Evolutionary conservation across 53 echinoderm and acorn worm genomes (phyloP).

Genomic region (Paracentrotus lividus): DNA sequence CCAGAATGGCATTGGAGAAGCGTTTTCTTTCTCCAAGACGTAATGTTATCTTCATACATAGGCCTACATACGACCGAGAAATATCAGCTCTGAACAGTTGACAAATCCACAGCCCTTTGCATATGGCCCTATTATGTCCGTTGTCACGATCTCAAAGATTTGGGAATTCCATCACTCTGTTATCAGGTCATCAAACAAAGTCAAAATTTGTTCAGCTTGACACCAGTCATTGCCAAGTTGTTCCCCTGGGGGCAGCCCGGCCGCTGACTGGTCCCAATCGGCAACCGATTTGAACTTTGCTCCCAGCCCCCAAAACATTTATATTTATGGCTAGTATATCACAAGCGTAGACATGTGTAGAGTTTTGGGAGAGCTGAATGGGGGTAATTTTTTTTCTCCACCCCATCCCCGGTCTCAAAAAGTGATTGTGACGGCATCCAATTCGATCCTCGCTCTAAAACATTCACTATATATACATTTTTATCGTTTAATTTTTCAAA

Average conservation of each 20-base stretch:
- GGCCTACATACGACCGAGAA: background rate
- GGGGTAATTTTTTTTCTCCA: too few relatives aligned
- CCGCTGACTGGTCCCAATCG: background rate
- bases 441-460: too few relatives aligned
- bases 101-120: background rate
- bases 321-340: slow-evolving; percentile 22
- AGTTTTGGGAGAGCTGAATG: too few relatives aligned
- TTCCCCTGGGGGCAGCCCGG: background rate
- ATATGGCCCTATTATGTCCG: background rate
- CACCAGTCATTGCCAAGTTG: slow-evolving; percentile 52
- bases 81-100: background rate
- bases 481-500: too few relatives aligned
- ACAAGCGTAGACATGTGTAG: too few relatives aligned
- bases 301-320: slow-evolving; percentile 27
- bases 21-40: too few relatives aligned
- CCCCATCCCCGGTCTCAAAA: too few relatives aligned
- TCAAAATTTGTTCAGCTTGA: slow-evolving; percentile 64
- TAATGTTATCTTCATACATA: too few relatives aligned
- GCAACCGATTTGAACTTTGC: slow-evolving; percentile 17
- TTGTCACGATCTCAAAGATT: slow-evolving; percentile 40
- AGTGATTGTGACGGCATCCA: too few relatives aligned
- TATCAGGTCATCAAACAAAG: slow-evolving; percentile 58
- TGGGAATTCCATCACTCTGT: slow-evolving; percentile 59
- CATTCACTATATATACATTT: too few relatives aligned
- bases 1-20: too few relatives aligned